Percentiles rank a stretch among this genome's conserved stretches.
phyloP scores from a whole-genome alignment of 2,888 invertebrate genomes.

The Xanthia togata region DNA sequence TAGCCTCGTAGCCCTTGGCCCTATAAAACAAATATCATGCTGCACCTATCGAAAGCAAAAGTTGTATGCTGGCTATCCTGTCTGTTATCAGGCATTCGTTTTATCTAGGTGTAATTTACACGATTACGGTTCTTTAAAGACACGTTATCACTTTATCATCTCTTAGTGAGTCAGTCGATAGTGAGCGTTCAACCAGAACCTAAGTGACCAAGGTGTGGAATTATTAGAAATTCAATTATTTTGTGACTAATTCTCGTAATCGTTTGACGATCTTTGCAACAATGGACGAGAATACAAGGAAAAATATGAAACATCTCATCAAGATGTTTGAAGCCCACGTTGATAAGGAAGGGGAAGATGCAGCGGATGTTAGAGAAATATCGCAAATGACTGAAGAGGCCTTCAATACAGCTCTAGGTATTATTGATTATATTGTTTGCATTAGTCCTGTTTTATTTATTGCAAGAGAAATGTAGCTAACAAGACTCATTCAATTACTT shows the following conservation, averaged over 20 bases:
- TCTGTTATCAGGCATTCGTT: slow-evolving; percentile 57
- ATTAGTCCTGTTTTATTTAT: slow-evolving; percentile 13
- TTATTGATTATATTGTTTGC: slow-evolving; percentile 6
- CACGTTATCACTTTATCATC: slow-evolving; percentile 77
- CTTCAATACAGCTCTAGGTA: slow-evolving; percentile 72
- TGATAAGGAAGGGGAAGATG: slow-evolving; percentile 70
- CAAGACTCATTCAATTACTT: slow-evolving; percentile 5
- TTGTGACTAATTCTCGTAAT: slow-evolving; percentile 36
- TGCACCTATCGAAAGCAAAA: slow-evolving; percentile 43
- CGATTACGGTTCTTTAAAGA: slow-evolving; percentile 70
- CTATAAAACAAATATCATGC: slow-evolving; percentile 21
- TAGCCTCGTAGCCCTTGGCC: slow-evolving; percentile 1
- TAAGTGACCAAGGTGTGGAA: slow-evolving; percentile 45
- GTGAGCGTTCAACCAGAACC: slow-evolving; percentile 69
- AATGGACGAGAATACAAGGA: slow-evolving; percentile 74
- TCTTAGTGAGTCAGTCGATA: slow-evolving; percentile 79
- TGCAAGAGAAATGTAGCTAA: neutral
- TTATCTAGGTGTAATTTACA: slow-evolving; percentile 70
- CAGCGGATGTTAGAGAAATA: slow-evolving; percentile 69
- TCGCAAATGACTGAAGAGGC: slow-evolving; percentile 67
- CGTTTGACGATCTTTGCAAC: slow-evolving; percentile 45
- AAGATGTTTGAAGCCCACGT: slow-evolving; percentile 83
- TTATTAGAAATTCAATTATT: slow-evolving; percentile 39
- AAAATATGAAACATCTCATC: slow-evolving; percentile 82
- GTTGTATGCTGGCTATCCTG: slow-evolving; percentile 27